Base-by-base conservation (phyloP, 2,888 invertebrate genomes). In the Conops quadrifasciatus region DNA sequence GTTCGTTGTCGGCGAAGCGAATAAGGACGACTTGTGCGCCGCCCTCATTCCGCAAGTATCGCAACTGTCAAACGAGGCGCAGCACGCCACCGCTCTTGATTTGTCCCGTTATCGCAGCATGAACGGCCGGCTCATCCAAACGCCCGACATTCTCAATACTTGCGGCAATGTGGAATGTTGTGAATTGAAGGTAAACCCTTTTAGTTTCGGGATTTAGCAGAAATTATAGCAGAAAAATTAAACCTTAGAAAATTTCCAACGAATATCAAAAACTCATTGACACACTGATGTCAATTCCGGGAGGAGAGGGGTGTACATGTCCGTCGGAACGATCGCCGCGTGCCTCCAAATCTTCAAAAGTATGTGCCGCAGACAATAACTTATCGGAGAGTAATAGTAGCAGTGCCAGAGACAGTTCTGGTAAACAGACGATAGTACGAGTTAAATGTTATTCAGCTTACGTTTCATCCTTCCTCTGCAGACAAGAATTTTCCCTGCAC, bases 1-100 rank as follows among this genome's bases (percentile, higher is more conserved):
- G 2, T 80, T 83, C 13, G 77, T 80, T 0, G 70, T 83, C 47
- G 81, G 80, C 1, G 78, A 81, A 9, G 74, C 79, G 0, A 67
- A 65, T 3, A 77, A 71, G 26, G 51, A 65, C n/a, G 76, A 76
- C 59, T 72, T 72, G 1, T 78, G 81, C 59, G 66, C 71, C 0
- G 67, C 45, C 21, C 30, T 60, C 4, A 13, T 59, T 60, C 67
- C 21, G 19, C 74, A 7, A 75, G 76, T 71, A 76, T 78, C 66
- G 70, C 77, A 21, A 78, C 78, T 64, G 63, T 66, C 73, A 1
- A 28, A 19, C 9, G 67, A 53, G n/a, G 16, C 73, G 5, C 72
- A 74, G 26, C 67, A 67, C 26, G 64, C 77, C 0, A 79, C 79
- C 2, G 77, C 78, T 9, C 71, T 83, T n/a, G 81, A 83, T 36